Base-by-base conservation (phyloP, 2,113 vertebrate species). In the Archilochus colubris region DNA sequence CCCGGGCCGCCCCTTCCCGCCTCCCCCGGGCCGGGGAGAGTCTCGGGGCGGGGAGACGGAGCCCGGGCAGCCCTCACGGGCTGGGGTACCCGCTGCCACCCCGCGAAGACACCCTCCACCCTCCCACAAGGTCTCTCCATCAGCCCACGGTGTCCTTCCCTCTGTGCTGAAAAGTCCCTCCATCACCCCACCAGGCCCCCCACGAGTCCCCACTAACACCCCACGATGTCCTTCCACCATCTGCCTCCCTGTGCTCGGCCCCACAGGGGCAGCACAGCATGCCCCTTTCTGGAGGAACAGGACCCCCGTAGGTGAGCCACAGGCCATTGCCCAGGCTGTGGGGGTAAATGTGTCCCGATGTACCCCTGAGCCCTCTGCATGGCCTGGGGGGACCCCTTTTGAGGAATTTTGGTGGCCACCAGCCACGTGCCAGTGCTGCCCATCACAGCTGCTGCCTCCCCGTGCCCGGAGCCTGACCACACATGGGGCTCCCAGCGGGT, bases 221-320 rank as follows among this genome's bases (percentile, higher is more conserved):
- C 14, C 25, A 54, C 27, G 17, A 54, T 6, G 17, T 5, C n/a
- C 16, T 40, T 13, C 19, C 12, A 15, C 30, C 9, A 1, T 48
- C 25, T 53, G 18, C 27, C 24, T 15, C 22, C 7, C 30, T 17
- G 2, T 25, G 21, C 21, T 27, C 38, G 31, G 20, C 28, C 50
- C 58, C 6, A 1, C 48, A 5, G 2, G 4, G 27, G 5, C 53
- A 28, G 20, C 0, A 0, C 53, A 28, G 20, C 0, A 0, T 25
- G 4, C 1, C 14, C 18, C 30, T 28, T 17, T 17, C 0, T 0
- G 28, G n/a, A 54, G 36, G 43, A 59, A 16, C 53, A 0, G 2
- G 2, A 16, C 19, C n/a, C 24, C 20, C 28, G 33, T 46, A 43
- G 66, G 31, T n/a, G 20, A 19, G 53, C 25, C 36, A 30, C 57